Evolutionary conservation across 2,888 invertebrate genomes (phyloP).

Genomic region (Galerucella nymphaeae): DNA sequence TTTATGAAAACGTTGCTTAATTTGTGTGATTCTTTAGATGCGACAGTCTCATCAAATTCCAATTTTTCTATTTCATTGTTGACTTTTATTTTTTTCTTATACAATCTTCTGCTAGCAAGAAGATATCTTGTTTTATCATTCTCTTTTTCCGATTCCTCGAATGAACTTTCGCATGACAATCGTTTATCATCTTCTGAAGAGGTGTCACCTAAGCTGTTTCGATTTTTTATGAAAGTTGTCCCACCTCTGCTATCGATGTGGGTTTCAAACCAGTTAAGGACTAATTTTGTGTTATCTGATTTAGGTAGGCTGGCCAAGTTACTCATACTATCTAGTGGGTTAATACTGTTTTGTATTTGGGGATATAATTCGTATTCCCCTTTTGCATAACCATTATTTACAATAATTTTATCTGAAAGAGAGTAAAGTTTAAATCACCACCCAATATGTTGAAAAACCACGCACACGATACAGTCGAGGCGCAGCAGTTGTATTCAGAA

Average conservation of each 20-base stretch:
- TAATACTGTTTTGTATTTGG: constrained; percentile 52
- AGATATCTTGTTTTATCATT: constrained; percentile 41
- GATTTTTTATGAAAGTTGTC: constrained; percentile 26
- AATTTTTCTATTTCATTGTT: neutral
- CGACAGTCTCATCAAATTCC: neutral
- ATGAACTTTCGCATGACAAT: constrained; percentile 49
- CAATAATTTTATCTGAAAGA: constrained; percentile 71
- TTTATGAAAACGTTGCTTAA: neutral
- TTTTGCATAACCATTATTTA: constrained; percentile 71
- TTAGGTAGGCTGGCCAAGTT: constrained; percentile 54
- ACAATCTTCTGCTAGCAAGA: constrained; percentile 51
- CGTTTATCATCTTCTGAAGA: constrained; percentile 36
- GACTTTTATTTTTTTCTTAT: constrained; percentile 49
- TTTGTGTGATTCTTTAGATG: constrained; percentile 22
- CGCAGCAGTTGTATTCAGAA: too few relatives aligned
- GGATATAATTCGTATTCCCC: constrained; percentile 70
- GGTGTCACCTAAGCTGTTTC: constrained; percentile 22
- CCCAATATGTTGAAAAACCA: too few relatives aligned
- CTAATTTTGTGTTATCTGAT: constrained; percentile 58
- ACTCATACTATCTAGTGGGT: constrained; percentile 35
- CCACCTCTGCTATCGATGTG: constrained; percentile 41
- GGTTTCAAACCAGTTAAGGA: constrained; percentile 60
- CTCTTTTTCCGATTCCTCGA: constrained; percentile 54
- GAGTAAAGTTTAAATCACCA: neutral
- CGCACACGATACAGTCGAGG: too few relatives aligned